Percentiles rank a stretch among this genome's conserved stretches.
Evolutionary conservation across 2,797 vertebrate genomes (phyloP).

Genomic region (Hoplostethus mediterraneus): DNA sequence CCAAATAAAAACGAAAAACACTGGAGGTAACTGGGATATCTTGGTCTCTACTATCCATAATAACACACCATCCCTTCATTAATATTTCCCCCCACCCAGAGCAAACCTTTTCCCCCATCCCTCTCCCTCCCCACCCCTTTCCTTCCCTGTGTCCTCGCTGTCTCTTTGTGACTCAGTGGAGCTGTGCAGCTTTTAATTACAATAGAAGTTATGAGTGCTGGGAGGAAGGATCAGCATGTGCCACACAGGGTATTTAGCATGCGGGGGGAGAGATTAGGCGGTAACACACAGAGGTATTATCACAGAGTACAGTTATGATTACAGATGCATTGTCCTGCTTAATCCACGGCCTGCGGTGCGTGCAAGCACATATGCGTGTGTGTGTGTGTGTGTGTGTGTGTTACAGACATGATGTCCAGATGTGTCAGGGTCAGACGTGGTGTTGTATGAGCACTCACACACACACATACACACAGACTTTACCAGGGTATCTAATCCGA

Average conservation of each 20-base stretch:
- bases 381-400: neutral
- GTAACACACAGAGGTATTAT: conserved; percentile 76
- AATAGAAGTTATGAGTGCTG: conserved; percentile 69
- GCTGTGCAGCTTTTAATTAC: conserved; percentile 76
- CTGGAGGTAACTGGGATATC: neutral
- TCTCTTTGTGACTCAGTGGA: conserved; percentile 50
- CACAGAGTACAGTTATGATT: conserved; percentile 77
- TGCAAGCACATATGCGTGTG: neutral
- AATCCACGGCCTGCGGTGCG: conserved; percentile 57
- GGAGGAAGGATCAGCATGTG: conserved; percentile 77
- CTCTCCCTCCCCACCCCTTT: conserved; percentile 26
- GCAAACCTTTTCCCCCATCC: conserved; percentile 43
- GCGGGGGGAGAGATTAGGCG: conserved; percentile 75
- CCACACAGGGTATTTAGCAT: conserved; percentile 70
- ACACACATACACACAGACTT: conserved; percentile 14
- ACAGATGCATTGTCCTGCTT: conserved; percentile 73
- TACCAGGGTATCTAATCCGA: conserved; percentile 8
- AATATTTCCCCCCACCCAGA: conserved; percentile 6
- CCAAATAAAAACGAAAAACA: conserved; percentile 3
- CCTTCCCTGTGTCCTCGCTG: conserved; percentile 29
- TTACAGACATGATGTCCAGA: conserved; percentile 16
- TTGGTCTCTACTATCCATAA: neutral
- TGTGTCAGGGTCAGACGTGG: conserved; percentile 36
- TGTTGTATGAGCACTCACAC: conserved; percentile 23
- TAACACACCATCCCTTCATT: conserved; percentile 16